Evolutionary conservation across 2,113 vertebrate genomes (phyloP).

Genomic region (Coptodon rendalli): DNA sequence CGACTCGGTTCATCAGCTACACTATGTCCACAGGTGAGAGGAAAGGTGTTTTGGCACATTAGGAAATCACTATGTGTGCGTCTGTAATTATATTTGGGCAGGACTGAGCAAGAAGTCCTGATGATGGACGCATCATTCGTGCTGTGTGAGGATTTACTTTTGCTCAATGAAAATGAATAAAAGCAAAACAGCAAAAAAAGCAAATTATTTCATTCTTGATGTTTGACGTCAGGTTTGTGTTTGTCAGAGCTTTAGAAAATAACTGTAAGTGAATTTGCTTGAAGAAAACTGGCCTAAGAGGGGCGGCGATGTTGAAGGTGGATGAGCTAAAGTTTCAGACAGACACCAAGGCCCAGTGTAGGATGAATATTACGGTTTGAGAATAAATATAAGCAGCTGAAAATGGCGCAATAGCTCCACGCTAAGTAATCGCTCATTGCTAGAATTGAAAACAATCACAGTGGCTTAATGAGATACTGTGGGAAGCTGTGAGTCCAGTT

Average conservation of each 20-base stretch:
- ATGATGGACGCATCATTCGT: conserved; percentile 16
- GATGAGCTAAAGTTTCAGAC: neutral
- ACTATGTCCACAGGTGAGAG: conserved; percentile 94
- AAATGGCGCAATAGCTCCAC: neutral
- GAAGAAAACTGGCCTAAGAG: neutral
- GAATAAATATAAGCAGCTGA: neutral
- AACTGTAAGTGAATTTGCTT: neutral
- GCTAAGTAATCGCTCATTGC: neutral
- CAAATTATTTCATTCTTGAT: neutral
- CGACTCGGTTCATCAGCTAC: conserved; percentile 95
- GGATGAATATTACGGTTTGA: too few relatives aligned
- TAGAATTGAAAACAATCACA: neutral
- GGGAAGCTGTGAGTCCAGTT: neutral
- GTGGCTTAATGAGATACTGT: neutral
- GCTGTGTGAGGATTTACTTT: neutral
- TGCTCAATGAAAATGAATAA: conserved; percentile 13
- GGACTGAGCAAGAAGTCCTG: neutral
- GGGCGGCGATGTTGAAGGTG: neutral
- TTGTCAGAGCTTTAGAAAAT: neutral
- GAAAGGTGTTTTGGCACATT: neutral
- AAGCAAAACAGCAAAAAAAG: neutral
- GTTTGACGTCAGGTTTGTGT: neutral
- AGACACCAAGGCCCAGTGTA: neutral
- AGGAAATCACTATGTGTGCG: neutral
- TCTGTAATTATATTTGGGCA: neutral